Conservation (phyloP, 2,888 invertebrate genomes). For the Microdon myrmicae region DNA sequence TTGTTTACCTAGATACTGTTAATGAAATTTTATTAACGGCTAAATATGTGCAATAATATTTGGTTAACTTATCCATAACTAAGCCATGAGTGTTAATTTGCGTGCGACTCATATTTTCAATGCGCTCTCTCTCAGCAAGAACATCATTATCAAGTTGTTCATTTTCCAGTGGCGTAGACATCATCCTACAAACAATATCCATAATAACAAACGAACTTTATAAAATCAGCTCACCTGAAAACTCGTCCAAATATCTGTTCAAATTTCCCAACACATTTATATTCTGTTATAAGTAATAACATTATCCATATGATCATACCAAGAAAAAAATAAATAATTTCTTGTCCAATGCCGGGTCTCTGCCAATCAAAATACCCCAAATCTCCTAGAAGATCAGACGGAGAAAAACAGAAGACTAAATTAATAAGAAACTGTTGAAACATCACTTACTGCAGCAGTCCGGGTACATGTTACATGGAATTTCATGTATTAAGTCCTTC, state of each 20-base stretch:
- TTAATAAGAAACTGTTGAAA: too few relatives aligned
- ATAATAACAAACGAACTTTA: too few relatives aligned
- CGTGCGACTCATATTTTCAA: conserved; percentile 63
- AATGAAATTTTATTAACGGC: conserved; percentile 83
- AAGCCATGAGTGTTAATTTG: conserved; percentile 68
- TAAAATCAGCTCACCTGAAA: too few relatives aligned
- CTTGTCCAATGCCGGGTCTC: too few relatives aligned
- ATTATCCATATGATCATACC: too few relatives aligned
- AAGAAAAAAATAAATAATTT: too few relatives aligned
- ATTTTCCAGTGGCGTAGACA: conserved; percentile 63
- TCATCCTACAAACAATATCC: too few relatives aligned
- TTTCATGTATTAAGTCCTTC: background rate
- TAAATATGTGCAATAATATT: conserved; percentile 77
- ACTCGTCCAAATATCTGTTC: too few relatives aligned
- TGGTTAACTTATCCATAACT: conserved; percentile 75
- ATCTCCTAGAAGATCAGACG: too few relatives aligned
- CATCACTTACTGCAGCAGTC: conserved; percentile 5
- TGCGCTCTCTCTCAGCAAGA: conserved; percentile 68
- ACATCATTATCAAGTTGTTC: conserved; percentile 71
- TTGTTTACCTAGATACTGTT: conserved; percentile 56
- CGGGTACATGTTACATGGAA: background rate
- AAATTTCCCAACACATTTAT: background rate
- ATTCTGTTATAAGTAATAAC: background rate
- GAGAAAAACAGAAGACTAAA: background rate
- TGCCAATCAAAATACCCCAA: too few relatives aligned